These are phyloP conservation scores for Aphis craccivora DNA, from an alignment of 1,140 invertebrate genomes.

Conservation along the genomic window DNA sequence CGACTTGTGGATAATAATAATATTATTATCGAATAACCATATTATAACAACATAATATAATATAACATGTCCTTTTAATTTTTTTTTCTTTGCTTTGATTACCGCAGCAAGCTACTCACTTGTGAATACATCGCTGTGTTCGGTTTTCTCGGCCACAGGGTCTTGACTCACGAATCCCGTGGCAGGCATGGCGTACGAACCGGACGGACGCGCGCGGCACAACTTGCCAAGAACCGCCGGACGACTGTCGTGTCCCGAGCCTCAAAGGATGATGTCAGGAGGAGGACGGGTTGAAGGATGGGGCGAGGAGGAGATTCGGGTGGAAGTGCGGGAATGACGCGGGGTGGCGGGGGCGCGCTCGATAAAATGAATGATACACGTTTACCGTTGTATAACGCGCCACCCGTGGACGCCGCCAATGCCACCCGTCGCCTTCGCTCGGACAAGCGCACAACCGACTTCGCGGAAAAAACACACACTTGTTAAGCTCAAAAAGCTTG, in stretches of 20 bases:
- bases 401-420: not conserved
- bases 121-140: not conserved
- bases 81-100: not conserved
- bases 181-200: constrained; percentile 44
- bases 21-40: too few species aligned
- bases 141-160: constrained; percentile 41
- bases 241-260: not conserved
- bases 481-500: constrained; percentile 26
- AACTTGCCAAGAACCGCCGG: not conserved
- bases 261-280: not conserved
- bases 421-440: not conserved
- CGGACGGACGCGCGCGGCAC: not conserved
- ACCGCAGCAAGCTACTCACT: not conserved
- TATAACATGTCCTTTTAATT: not conserved
- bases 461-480: not conserved
- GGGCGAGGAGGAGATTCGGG: not conserved
- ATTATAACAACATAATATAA: too few species aligned
- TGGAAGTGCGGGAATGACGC: not conserved
- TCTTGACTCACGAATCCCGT: constrained; percentile 22
- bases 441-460: constrained; percentile 30
- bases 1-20: too few species aligned
- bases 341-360: not conserved
- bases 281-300: not conserved
- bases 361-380: constrained; percentile 53
- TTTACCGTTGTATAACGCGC: not conserved